phyloP scores from a whole-genome alignment of 2,797 vertebrate species.

The Microcaecilia unicolor region DNA sequence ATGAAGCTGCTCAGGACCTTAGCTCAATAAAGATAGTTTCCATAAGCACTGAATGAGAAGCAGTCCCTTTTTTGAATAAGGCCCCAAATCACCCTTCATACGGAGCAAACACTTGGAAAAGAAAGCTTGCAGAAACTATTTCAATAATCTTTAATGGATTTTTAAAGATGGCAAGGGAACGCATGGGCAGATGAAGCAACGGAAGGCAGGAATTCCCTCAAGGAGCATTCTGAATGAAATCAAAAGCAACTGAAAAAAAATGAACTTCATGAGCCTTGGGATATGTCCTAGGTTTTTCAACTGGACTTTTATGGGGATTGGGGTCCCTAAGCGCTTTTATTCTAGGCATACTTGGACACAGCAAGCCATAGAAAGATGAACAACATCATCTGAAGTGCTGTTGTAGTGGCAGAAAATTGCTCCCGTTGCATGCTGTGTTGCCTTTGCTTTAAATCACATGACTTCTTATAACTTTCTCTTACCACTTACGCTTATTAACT shows the following conservation, averaged over 20 bases:
- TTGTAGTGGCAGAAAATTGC: slow-evolving; percentile 92
- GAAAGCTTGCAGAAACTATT: slow-evolving; percentile 53
- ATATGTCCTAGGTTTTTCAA: slow-evolving; percentile 73
- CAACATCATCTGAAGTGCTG: slow-evolving; percentile 83
- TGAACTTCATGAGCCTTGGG: slow-evolving; percentile 76
- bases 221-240: slow-evolving; percentile 87
- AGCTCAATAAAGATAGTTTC: no score
- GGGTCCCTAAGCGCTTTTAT: slow-evolving; percentile 72
- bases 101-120: slow-evolving; percentile 45
- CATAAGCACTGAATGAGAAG: no score
- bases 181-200: slow-evolving; percentile 71
- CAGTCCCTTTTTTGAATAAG: no score
- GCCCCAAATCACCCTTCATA: slow-evolving; percentile 32
- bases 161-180: slow-evolving; percentile 73
- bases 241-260: slow-evolving; percentile 77
- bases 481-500: slow-evolving; percentile 88
- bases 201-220: slow-evolving; percentile 76
- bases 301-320: slow-evolving; percentile 77
- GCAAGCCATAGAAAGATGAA: slow-evolving; percentile 85
- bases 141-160: slow-evolving; percentile 70
- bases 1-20: no score
- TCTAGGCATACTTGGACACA: slow-evolving; percentile 80
- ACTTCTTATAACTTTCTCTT: slow-evolving; percentile 61
- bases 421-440: slow-evolving; percentile 76
- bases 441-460: slow-evolving; percentile 58